Evolutionary conservation across 2,888 invertebrate genomes (phyloP), one percentile per base, ranked within the genome.

Genomic region (Dicranocentrus wangi): DNA sequence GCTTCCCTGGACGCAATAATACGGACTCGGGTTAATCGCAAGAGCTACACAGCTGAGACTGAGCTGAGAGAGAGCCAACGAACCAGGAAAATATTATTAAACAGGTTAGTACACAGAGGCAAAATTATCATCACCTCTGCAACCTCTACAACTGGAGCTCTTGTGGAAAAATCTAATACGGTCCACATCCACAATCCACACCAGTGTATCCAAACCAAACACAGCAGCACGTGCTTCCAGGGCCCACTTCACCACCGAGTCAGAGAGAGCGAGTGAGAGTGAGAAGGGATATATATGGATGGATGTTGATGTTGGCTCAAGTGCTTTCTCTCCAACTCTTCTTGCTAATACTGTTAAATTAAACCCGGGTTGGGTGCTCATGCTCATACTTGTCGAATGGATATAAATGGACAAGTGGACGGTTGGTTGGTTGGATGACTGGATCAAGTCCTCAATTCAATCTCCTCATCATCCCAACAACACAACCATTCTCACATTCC

Each of bases 1-100:
- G 76, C 60, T 68, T 66, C 42, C 21, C 1, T 75, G 43, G 8
- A n/a, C 27, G 23, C 21, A 47, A 7, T 28, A 19, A 23, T 53
- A 53, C 19, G 47, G 13, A 2, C 43, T 70, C n/a, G n/a, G n/a
- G n/a, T n/a, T n/a, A n/a, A n/a, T n/a, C n/a, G n/a, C n/a, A n/a
- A n/a, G n/a, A n/a, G n/a, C n/a, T n/a, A n/a, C n/a, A n/a, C n/a
- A n/a, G n/a, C n/a, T n/a, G n/a, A n/a, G n/a, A n/a, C n/a, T n/a
- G n/a, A n/a, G n/a, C n/a, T n/a, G n/a, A n/a, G n/a, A n/a, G n/a
- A n/a, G n/a, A n/a, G n/a, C n/a, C n/a, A n/a, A n/a, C n/a, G n/a
- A n/a, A n/a, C n/a, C n/a, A n/a, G 28, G 19, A 55, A 55, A 55
- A 13, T 25, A 70, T 58, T 70, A 58, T 58, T 70, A 58, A 58